phyloP scores from a whole-genome alignment of 2,113 vertebrate species.

The Neoarius graeffei region DNA sequence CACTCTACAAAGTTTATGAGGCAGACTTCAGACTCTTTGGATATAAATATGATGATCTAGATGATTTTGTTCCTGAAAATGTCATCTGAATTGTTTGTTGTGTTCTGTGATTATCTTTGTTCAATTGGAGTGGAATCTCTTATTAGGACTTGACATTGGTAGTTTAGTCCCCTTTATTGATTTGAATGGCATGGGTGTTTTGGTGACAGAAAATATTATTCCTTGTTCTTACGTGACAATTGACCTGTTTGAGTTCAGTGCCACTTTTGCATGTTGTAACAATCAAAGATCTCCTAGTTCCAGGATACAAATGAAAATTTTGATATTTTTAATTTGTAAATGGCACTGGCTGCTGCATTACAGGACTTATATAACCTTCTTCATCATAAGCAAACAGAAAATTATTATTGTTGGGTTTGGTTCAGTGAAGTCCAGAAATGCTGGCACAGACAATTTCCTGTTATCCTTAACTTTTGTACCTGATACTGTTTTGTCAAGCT shows the following conservation, averaged over 20 bases:
- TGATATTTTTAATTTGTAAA: background rate
- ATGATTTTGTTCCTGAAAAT: slow-evolving; percentile 57
- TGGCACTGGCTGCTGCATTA: background rate
- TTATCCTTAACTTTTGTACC: background rate
- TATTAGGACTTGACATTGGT: background rate
- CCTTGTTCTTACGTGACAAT: background rate
- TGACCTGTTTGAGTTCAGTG: background rate
- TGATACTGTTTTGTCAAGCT: no score
- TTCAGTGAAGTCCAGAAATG: background rate
- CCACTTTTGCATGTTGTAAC: background rate
- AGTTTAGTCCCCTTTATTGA: background rate
- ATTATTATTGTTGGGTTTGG: background rate
- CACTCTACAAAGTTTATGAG: slow-evolving; percentile 87
- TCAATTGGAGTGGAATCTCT: background rate
- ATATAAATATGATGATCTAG: slow-evolving; percentile 80
- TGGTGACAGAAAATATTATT: background rate
- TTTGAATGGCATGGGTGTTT: no score
- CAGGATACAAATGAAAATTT: background rate
- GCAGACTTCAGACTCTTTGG: slow-evolving; percentile 91
- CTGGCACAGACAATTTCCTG: background rate
- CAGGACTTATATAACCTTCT: background rate
- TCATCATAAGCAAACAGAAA: background rate
- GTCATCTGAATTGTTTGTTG: background rate
- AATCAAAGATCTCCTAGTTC: background rate
- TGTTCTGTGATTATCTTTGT: background rate